Percentiles rank a stretch among this genome's conserved stretches.
These are phyloP conservation scores for Baryphthengus martii DNA, from an alignment of 2,113 vertebrate species.

Conservation along the genomic window DNA sequence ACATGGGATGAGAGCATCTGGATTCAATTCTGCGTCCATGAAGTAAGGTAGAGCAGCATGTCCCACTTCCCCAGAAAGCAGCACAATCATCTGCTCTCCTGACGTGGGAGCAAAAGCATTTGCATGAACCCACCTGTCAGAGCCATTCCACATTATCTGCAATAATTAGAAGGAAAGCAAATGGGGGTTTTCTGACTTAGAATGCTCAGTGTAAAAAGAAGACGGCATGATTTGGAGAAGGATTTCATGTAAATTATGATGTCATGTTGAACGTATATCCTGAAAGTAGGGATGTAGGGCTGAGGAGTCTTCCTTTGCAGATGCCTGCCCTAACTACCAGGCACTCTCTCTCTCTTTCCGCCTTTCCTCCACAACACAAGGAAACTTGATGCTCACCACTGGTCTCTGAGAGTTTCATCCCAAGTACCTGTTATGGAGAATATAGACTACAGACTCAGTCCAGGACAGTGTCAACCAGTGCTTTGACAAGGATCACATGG, in stretches of 20 bases:
- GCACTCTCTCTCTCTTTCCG: background rate
- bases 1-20: constrained; percentile 27
- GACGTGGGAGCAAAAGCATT: background rate
- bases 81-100: background rate
- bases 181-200: background rate
- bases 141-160: background rate
- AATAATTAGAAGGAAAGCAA: background rate
- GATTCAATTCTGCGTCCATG: constrained; percentile 43
- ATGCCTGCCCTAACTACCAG: background rate
- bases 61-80: background rate
- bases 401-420: background rate
- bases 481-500: background rate
- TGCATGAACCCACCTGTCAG: background rate
- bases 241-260: background rate
- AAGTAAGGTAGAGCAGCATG: background rate
- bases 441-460: background rate
- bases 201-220: background rate
- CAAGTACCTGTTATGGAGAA: background rate
- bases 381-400: background rate
- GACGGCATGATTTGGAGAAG: background rate
- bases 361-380: background rate
- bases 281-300: background rate
- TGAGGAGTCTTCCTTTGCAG: background rate
- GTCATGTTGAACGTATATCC: background rate
- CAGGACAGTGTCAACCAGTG: rapidly evolving